Conservation (phyloP, 2,888 invertebrate genomes). For the Agriopis marginaria region DNA sequence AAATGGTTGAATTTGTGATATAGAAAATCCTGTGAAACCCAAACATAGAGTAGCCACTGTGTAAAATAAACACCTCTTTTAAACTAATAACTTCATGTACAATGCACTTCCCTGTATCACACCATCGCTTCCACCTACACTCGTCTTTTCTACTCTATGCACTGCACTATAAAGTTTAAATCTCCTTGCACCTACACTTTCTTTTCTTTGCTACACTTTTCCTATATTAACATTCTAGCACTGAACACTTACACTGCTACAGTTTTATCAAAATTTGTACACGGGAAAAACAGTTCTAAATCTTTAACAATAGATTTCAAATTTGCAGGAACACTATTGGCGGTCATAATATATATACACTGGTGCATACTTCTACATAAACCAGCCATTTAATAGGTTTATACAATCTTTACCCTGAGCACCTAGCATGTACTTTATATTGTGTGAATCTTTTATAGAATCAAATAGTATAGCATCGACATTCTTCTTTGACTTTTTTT, state of each 20-base stretch:
- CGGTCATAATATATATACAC: constrained; percentile 62
- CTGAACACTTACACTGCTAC: constrained; percentile 63
- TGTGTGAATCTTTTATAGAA: constrained; percentile 62
- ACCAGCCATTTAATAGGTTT: constrained; percentile 79
- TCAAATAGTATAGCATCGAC: constrained; percentile 36
- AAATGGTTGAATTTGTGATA: constrained; percentile 14
- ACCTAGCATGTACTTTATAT: constrained; percentile 72
- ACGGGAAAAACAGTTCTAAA: constrained; percentile 54
- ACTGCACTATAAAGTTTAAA: constrained; percentile 82
- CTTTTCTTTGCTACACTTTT: constrained; percentile 72
- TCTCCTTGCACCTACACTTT: constrained; percentile 74
- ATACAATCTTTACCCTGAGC: constrained; percentile 66
- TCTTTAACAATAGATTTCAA: constrained; percentile 50
- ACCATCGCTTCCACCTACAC: constrained; percentile 69
- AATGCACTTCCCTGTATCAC: constrained; percentile 58
- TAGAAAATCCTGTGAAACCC: constrained; percentile 15
- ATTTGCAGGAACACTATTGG: constrained; percentile 63
- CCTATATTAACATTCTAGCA: constrained; percentile 70
- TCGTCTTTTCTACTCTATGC: constrained; percentile 78
- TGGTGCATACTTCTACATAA: constrained; percentile 86
- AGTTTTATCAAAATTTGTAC: constrained; percentile 60
- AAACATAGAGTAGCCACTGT: constrained; percentile 14
- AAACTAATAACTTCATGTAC: constrained; percentile 28
- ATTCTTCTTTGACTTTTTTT: constrained; percentile 15
- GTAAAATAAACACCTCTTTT: constrained; percentile 28